A percentile compares a stretch with the other conserved stretches of the same genome.
Evolutionary conservation across 2,888 invertebrate species (phyloP).

Genomic region (Nemotelus nigrinus): DNA sequence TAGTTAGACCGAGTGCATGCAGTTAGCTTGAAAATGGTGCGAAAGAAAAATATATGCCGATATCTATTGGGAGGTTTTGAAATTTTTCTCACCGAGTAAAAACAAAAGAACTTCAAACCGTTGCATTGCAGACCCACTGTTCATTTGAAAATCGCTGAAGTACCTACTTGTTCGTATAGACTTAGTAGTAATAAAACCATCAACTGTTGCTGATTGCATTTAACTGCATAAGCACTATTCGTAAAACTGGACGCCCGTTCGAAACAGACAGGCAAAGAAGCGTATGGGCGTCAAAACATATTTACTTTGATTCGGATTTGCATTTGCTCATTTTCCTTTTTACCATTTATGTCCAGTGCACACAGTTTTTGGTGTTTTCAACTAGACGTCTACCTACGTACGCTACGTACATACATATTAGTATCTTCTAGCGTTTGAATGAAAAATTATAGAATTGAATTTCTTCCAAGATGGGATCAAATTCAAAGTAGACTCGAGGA

Average conservation of each 20-base stretch:
- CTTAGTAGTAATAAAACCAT: too few species aligned
- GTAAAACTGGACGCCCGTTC: too few species aligned
- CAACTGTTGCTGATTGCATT: background rate
- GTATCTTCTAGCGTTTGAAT: too few species aligned
- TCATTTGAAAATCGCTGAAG: conserved; percentile 18
- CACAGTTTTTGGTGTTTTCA: background rate
- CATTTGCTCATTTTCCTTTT: conserved; percentile 40
- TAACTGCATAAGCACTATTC: background rate
- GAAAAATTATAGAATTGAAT: too few species aligned
- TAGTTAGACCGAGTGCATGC: background rate
- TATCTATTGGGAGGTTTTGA: conserved; percentile 19
- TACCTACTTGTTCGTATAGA: background rate
- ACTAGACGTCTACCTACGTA: background rate
- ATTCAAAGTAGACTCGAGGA: too few species aligned
- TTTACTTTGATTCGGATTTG: conserved; percentile 38
- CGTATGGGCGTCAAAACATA: conserved; percentile 41
- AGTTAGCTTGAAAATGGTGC: conserved; percentile 13
- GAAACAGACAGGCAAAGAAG: background rate
- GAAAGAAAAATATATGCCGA: conserved; percentile 22
- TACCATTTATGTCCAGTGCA: conserved; percentile 40
- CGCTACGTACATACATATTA: too few species aligned
- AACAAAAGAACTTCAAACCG: background rate
- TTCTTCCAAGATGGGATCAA: too few species aligned
- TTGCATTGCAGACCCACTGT: conserved; percentile 9
- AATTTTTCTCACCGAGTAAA: background rate